phyloP scores from a whole-genome alignment of 2,113 vertebrate genomes.

The Cichladusa arquata region DNA sequence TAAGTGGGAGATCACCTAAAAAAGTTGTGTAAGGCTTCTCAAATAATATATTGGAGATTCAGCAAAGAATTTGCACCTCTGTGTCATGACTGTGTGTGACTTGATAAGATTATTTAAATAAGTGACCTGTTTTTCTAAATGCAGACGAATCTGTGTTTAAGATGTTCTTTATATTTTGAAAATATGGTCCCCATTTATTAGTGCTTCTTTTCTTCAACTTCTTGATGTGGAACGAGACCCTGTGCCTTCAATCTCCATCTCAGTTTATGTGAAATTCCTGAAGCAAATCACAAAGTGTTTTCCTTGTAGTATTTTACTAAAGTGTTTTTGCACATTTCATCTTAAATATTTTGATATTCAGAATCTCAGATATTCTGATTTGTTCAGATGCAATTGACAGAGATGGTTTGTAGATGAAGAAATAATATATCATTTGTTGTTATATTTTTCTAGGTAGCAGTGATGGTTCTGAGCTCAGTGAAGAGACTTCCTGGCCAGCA shows the following conservation, averaged over 20 bases:
- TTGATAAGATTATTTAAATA: not conserved
- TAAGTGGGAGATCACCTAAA: not conserved
- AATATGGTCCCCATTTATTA: not conserved
- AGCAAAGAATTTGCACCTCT: not conserved
- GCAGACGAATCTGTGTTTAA: not conserved
- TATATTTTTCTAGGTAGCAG: conserved; percentile 86
- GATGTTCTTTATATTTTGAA: not conserved
- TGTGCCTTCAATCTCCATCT: not conserved
- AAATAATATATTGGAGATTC: not conserved
- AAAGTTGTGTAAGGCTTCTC: not conserved
- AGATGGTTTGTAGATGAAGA: not conserved
- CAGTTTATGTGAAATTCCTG: not conserved
- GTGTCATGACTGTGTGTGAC: not conserved
- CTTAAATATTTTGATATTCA: not conserved
- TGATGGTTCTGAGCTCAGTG: conserved; percentile 96
- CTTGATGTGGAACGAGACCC: not conserved
- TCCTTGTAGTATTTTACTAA: not conserved
- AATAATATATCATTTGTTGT: not conserved
- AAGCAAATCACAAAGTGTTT: not conserved
- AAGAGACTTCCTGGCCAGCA: conserved; percentile 96
- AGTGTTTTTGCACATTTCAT: not conserved
- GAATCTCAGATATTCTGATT: not conserved
- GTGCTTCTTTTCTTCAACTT: not conserved
- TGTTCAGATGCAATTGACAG: not conserved
- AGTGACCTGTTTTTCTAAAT: not conserved